Conservation (phyloP, 2,888 invertebrate species). For the Luperina testacea region DNA sequence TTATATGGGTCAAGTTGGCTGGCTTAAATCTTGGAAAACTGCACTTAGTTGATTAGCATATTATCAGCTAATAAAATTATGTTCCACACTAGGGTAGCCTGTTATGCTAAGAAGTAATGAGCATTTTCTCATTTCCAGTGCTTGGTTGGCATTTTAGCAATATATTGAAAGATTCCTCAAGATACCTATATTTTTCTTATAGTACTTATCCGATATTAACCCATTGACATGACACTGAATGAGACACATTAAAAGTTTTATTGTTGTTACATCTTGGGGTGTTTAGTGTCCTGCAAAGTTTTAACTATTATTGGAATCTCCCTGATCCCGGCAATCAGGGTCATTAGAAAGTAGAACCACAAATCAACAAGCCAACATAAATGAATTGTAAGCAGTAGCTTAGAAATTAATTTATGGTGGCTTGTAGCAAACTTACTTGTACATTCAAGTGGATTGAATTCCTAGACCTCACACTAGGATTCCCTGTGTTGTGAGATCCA, state of each 20-base stretch:
- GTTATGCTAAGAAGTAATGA: background rate
- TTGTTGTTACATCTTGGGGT: background rate
- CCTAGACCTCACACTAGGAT: too few relatives aligned
- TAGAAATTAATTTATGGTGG: too few relatives aligned
- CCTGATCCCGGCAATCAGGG: background rate
- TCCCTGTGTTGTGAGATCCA: too few relatives aligned
- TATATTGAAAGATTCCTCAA: background rate
- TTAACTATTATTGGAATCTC: background rate
- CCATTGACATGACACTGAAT: background rate
- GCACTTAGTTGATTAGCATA: background rate
- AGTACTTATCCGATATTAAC: too few relatives aligned
- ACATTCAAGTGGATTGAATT: too few relatives aligned
- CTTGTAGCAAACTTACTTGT: too few relatives aligned
- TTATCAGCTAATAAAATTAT: background rate
- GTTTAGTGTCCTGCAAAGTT: background rate
- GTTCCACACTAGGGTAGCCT: background rate
- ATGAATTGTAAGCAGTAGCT: background rate
- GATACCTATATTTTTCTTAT: background rate
- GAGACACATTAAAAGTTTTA: background rate
- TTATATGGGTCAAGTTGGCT: background rate
- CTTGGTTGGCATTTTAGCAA: background rate
- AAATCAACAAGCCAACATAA: background rate
- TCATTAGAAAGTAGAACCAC: background rate
- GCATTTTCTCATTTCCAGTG: background rate
- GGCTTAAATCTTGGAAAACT: background rate